phyloP scores from a whole-genome alignment of 2,888 invertebrate species.

The Brachycybe producta region DNA sequence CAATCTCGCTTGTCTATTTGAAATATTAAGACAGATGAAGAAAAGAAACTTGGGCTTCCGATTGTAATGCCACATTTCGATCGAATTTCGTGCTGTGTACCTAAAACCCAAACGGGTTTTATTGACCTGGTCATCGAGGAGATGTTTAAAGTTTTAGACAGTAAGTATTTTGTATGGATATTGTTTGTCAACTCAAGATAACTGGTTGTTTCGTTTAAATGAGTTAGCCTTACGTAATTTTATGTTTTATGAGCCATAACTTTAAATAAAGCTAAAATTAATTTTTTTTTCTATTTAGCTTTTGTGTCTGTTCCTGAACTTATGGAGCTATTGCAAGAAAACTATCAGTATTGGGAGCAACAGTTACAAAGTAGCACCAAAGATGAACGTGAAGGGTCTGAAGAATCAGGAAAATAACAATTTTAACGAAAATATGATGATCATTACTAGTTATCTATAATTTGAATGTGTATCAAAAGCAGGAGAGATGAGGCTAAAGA shows the following conservation, averaged over 20 bases:
- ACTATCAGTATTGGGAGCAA: conserved; percentile 85
- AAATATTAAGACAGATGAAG: conserved; percentile 98
- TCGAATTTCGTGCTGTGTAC: conserved; percentile 83
- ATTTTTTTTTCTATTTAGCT: conserved; percentile 42
- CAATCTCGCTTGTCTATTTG: no score
- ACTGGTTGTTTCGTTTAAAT: no score
- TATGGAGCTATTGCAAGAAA: conserved; percentile 64
- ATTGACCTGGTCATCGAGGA: conserved; percentile 95
- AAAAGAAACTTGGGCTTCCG: conserved; percentile 72
- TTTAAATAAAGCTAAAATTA: neutral
- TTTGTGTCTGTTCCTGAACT: conserved; percentile 89
- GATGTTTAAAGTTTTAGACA: conserved; percentile 96
- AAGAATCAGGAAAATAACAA: no score
- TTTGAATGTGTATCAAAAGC: no score
- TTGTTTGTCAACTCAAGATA: no score
- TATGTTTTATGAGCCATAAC: neutral
- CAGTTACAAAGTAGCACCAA: conserved; percentile 27
- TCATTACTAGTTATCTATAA: no score
- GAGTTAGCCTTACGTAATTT: neutral
- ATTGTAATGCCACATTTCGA: conserved; percentile 99
- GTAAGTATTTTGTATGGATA: conserved; percentile 39
- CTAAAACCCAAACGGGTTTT: conserved; percentile 94
- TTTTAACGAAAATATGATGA: no score
- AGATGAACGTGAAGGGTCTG: no score
- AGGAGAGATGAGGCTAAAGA: no score